phyloP scores from a whole-genome alignment of 2,888 invertebrate genomes.

The Agrochola macilenta region DNA sequence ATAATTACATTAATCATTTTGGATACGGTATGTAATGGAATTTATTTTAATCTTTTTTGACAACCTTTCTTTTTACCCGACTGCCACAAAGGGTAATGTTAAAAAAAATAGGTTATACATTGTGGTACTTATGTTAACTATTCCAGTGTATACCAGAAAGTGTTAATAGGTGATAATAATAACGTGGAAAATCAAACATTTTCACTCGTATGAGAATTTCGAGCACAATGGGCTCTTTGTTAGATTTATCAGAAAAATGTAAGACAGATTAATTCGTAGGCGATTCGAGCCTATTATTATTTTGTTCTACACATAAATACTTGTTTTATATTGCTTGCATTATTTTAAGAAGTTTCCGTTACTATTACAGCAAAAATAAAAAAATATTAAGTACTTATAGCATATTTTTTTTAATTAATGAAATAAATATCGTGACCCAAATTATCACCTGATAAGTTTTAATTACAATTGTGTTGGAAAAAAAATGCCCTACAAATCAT shows the following conservation, averaged over 20 bases:
- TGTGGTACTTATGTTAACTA: constrained; percentile 3
- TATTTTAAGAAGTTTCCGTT: not conserved
- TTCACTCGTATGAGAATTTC: constrained; percentile 60
- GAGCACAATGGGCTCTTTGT: constrained; percentile 57
- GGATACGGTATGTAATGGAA: not conserved
- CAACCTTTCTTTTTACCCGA: not conserved
- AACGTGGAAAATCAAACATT: constrained; percentile 57
- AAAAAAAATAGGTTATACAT: not conserved
- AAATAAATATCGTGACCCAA: not conserved
- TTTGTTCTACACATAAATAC: constrained; percentile 10
- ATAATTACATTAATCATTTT: not conserved
- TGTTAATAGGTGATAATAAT: constrained; percentile 38
- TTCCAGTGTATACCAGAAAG: constrained; percentile 36
- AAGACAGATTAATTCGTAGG: constrained; percentile 32
- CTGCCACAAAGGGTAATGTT: not conserved
- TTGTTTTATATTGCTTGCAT: constrained; percentile 11
- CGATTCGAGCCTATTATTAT: constrained; percentile 29
- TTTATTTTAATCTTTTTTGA: not conserved
- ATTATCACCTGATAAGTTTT: not conserved
- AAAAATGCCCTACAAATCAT: not conserved
- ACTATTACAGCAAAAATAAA: not conserved
- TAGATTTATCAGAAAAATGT: constrained; percentile 46
- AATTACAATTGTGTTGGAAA: not conserved
- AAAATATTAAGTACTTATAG: no score
- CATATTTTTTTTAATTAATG: not conserved